Evolutionary conservation across 2,113 vertebrate genomes (phyloP).

Genomic region (Cricetomys ansorgei): DNA sequence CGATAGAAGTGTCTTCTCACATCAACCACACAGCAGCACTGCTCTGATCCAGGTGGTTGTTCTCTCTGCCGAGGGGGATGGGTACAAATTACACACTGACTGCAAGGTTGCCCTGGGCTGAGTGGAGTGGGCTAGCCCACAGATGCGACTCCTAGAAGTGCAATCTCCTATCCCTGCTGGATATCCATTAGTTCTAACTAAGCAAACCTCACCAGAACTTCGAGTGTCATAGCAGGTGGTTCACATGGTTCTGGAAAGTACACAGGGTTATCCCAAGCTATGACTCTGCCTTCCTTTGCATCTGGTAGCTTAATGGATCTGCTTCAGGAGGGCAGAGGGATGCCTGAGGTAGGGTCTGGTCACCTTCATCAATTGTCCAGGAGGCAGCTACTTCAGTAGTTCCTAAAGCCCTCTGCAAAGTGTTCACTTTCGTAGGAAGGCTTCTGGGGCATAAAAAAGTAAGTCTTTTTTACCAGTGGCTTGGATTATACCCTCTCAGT

Average conservation of each 20-base stretch:
- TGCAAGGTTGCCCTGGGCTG: neutral
- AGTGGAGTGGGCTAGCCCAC: neutral
- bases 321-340: neutral
- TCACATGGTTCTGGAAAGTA: neutral
- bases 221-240: accelerated
- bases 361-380: neutral
- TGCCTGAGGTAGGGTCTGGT: neutral
- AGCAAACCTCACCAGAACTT: neutral
- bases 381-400: neutral
- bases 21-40: slow-evolving; percentile 61
- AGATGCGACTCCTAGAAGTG: too few species aligned
- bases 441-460: neutral
- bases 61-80: too few species aligned
- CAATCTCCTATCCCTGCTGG: neutral
- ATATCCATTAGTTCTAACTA: neutral
- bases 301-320: neutral
- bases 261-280: neutral
- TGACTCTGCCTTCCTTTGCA: neutral
- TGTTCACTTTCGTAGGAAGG: neutral
- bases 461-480: neutral
- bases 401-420: neutral
- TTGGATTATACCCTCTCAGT: neutral
- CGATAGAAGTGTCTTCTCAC: slow-evolving; percentile 74
- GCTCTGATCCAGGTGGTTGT: neutral
- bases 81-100: too few species aligned